phyloP scores from a whole-genome alignment of 2,797 vertebrate species.

The Enteromius treurensis region DNA sequence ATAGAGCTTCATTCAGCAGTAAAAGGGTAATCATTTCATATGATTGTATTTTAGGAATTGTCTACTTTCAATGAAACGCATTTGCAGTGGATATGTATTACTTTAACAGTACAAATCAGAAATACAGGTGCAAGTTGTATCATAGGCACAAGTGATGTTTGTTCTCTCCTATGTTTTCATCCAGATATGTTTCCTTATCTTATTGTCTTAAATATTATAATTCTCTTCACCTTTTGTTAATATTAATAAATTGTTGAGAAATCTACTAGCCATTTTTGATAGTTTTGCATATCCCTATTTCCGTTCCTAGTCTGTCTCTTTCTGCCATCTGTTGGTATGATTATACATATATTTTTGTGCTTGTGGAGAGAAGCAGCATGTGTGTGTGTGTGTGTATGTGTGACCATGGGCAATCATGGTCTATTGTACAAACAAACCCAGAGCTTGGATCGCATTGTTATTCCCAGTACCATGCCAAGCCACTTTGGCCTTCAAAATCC shows the following conservation, averaged over 20 bases:
- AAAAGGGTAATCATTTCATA: slow-evolving; percentile 51
- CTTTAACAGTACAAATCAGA: not conserved
- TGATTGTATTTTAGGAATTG: slow-evolving; percentile 27
- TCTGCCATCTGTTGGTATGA: slow-evolving; percentile 32
- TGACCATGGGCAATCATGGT: slow-evolving; percentile 27
- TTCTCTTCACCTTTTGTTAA: not conserved
- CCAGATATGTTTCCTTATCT: not conserved
- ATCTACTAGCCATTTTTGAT: not conserved
- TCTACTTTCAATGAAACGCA: slow-evolving; percentile 50
- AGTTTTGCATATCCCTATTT: slow-evolving; percentile 1
- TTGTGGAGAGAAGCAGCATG: not conserved
- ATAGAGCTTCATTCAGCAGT: slow-evolving; percentile 9
- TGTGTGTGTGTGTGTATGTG: slow-evolving; percentile 8
- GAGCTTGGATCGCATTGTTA: slow-evolving; percentile 38
- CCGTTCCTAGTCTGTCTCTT: not conserved
- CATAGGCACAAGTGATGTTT: not conserved
- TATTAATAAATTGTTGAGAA: not conserved
- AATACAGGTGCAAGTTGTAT: not conserved
- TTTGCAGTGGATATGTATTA: slow-evolving; percentile 54
- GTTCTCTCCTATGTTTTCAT: not conserved
- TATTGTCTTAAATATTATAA: not conserved
- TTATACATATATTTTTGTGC: slow-evolving; percentile 26
- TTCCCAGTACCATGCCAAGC: slow-evolving; percentile 65
- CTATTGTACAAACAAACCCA: slow-evolving; percentile 43
- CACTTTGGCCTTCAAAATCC: slow-evolving; percentile 65